phyloP scores from a whole-genome alignment of 2,888 invertebrate genomes.

The Hypselothyrea guttata region DNA sequence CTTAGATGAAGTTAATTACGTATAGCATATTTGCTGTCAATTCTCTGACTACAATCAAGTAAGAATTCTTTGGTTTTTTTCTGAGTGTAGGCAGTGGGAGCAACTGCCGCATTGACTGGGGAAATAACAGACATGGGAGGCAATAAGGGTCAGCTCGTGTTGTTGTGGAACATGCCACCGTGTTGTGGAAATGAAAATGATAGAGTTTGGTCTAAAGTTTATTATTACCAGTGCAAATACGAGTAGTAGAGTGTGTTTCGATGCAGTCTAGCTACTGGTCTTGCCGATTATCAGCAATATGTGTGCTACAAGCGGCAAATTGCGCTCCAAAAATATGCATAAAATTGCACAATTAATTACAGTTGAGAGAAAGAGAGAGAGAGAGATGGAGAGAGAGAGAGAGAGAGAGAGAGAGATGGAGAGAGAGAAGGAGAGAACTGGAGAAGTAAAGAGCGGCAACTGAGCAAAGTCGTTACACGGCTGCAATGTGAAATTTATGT shows the following conservation, averaged over 20 bases:
- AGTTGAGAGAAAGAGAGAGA: conserved; percentile 2
- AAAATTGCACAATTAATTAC: conserved; percentile 59
- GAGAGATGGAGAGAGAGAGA: not conserved
- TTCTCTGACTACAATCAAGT: too few species aligned
- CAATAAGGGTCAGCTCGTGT: conserved; percentile 59
- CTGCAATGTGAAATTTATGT: conserved; percentile 54
- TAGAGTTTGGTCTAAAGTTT: conserved; percentile 63
- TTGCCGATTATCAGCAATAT: conserved; percentile 56
- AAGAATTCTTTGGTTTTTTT: too few species aligned
- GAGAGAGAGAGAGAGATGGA: not conserved
- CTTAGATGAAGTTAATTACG: too few species aligned
- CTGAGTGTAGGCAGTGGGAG: not conserved
- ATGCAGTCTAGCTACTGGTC: conserved; percentile 59
- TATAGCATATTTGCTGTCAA: too few species aligned
- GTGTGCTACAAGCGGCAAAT: conserved; percentile 40
- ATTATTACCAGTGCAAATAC: conserved; percentile 47
- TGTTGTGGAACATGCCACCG: conserved; percentile 66
- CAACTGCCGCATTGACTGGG: not conserved
- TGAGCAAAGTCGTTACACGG: conserved; percentile 62
- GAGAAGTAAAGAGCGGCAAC: too few species aligned
- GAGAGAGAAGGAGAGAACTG: too few species aligned
- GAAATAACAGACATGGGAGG: not conserved
- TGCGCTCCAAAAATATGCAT: conserved; percentile 51
- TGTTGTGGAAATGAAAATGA: conserved; percentile 62
- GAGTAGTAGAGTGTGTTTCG: conserved; percentile 8